Conservation (phyloP, 2,888 invertebrate species). For the Graphium colonna region DNA sequence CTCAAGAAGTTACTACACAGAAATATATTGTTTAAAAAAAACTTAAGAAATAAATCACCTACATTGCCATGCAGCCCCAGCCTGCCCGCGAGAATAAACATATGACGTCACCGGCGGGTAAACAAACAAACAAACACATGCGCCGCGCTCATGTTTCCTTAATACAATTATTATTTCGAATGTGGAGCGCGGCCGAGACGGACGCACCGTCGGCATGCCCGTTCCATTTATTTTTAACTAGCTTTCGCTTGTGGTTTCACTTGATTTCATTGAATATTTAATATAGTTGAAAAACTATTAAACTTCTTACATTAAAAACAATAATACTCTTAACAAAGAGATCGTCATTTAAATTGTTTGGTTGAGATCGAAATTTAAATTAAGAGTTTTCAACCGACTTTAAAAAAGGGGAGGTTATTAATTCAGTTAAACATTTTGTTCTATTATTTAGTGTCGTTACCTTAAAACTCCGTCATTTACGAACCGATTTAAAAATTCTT, state of each 20-base stretch:
- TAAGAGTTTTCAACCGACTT: too few relatives aligned
- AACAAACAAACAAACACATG: conserved; percentile 82
- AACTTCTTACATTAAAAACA: too few relatives aligned
- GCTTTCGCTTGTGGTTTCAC: conserved; percentile 19
- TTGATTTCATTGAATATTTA: conserved; percentile 1
- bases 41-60: too few relatives aligned
- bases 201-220: conserved; percentile 39
- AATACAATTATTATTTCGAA: conserved; percentile 80
- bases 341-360: too few relatives aligned
- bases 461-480: too few relatives aligned
- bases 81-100: conserved; percentile 77
- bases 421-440: too few relatives aligned
- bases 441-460: too few relatives aligned
- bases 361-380: too few relatives aligned
- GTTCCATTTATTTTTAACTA: conserved; percentile 26
- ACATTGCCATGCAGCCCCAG: conserved; percentile 37
- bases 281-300: background rate
- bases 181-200: conserved; percentile 65
- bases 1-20: too few relatives aligned
- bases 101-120: conserved; percentile 79
- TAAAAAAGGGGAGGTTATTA: too few relatives aligned
- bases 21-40: too few relatives aligned
- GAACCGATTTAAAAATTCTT: too few relatives aligned
- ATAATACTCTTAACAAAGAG: background rate
- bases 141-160: conserved; percentile 80